A percentile compares a stretch with the other conserved stretches of the same genome.
Conservation (phyloP, 2,888 invertebrate species). For the Alsophila aescularia region DNA sequence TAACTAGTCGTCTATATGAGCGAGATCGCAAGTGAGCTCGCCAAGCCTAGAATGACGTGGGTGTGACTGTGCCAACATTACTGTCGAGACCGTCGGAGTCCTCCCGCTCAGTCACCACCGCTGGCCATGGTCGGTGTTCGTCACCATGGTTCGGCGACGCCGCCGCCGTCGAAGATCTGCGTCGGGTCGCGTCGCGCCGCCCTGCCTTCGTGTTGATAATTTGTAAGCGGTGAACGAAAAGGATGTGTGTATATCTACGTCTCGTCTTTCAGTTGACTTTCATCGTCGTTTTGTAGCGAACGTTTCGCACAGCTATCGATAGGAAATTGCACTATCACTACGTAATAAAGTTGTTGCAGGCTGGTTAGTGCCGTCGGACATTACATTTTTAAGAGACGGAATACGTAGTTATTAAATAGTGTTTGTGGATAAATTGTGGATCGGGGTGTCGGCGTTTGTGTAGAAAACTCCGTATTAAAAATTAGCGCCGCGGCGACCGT, state of each 20-base stretch:
- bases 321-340: slow-evolving; percentile 80
- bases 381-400: slow-evolving; percentile 47
- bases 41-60: slow-evolving; percentile 60
- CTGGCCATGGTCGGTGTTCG: slow-evolving; percentile 45
- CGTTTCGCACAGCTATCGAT: slow-evolving; percentile 81
- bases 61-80: slow-evolving; percentile 75
- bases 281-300: slow-evolving; percentile 83
- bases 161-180: slow-evolving; percentile 46
- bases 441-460: slow-evolving; percentile 47
- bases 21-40: slow-evolving; percentile 68
- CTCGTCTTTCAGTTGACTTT: slow-evolving; percentile 85
- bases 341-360: slow-evolving; percentile 77
- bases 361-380: slow-evolving; percentile 54
- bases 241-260: slow-evolving; percentile 83
- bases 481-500: slow-evolving; percentile 75
- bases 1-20: slow-evolving; percentile 64
- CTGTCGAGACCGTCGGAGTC: slow-evolving; percentile 54
- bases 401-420: slow-evolving; percentile 39
- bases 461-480: slow-evolving; percentile 56
- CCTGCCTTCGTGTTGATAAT: slow-evolving; percentile 70
- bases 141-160: slow-evolving; percentile 53
- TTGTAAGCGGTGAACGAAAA: slow-evolving; percentile 79
- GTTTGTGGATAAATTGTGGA: slow-evolving; percentile 39
- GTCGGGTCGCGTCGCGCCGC: slow-evolving; percentile 49
- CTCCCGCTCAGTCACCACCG: slow-evolving; percentile 53